Percentiles rank a stretch among this genome's conserved stretches.
These are phyloP conservation scores for Rhea americana DNA, from an alignment of 2,113 vertebrate genomes.

Conservation along the genomic window DNA sequence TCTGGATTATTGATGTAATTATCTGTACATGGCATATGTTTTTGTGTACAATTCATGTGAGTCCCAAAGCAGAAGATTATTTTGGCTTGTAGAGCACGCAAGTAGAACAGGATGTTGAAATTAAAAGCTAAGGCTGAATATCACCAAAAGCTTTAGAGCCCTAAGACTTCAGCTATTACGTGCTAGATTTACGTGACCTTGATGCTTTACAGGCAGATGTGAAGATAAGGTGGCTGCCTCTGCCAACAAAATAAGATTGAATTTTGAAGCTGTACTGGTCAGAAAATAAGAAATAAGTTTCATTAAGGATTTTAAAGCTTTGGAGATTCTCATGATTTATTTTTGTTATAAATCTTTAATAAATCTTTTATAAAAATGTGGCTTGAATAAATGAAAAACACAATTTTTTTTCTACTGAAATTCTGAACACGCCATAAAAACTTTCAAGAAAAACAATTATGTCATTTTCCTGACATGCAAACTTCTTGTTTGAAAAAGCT, in stretches of 20 bases:
- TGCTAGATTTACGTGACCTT: not conserved
- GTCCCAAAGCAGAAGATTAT: not conserved
- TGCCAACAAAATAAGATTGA: not conserved
- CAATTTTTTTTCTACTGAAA: not conserved
- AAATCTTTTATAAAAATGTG: not conserved
- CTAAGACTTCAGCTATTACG: not conserved
- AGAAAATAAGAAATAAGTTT: not conserved
- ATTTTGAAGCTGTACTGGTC: not conserved
- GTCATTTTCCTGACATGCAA: constrained; percentile 56
- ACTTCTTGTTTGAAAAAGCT: constrained; percentile 51
- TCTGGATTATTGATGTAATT: not conserved
- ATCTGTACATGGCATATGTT: not conserved
- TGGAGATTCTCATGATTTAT: not conserved
- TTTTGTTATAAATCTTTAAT: not conserved
- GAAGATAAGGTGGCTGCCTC: not conserved
- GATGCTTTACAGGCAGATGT: not conserved
- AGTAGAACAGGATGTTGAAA: not conserved
- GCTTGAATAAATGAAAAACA: not conserved
- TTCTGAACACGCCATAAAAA: not conserved
- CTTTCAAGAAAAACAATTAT: constrained; percentile 61
- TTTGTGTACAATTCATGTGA: not conserved
- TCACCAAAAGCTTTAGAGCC: not conserved
- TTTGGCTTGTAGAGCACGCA: not conserved
- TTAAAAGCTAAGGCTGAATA: not conserved
- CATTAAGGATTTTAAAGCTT: not conserved